Evolutionary conservation across 2,888 invertebrate genomes (phyloP).

Genomic region (Netelia melanura): DNA sequence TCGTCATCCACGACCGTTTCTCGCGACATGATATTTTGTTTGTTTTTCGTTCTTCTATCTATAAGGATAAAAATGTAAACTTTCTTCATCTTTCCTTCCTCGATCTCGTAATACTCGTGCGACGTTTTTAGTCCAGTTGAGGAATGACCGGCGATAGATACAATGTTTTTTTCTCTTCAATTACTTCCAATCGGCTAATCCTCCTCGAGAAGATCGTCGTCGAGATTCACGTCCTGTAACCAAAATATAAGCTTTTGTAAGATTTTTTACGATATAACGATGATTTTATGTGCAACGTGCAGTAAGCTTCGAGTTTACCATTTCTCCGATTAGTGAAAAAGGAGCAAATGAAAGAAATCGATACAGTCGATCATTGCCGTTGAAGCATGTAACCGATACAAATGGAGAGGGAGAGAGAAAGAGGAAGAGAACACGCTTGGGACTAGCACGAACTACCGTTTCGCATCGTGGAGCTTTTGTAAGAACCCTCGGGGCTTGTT

Average conservation of each 20-base stretch:
- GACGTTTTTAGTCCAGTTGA: conserved; percentile 65
- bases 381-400: conserved; percentile 76
- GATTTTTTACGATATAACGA: not conserved
- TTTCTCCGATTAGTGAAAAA: conserved; percentile 16
- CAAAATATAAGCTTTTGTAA: conserved; percentile 41
- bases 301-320: not conserved
- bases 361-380: conserved; percentile 72
- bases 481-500: conserved; percentile 74
- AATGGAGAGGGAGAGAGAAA: conserved; percentile 59
- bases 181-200: conserved; percentile 76
- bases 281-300: conserved; percentile 46
- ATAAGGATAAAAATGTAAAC: conserved; percentile 46
- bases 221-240: conserved; percentile 90
- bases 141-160: conserved; percentile 64
- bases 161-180: conserved; percentile 4
- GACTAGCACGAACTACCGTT: conserved; percentile 49
- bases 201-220: conserved; percentile 90
- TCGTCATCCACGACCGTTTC: conserved; percentile 18
- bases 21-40: conserved; percentile 17
- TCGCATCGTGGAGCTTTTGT: conserved; percentile 68
- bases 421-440: conserved; percentile 23
- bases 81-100: conserved; percentile 36
- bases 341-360: conserved; percentile 67
- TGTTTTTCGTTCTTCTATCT: conserved; percentile 1
- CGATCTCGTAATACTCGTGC: conserved; percentile 67